Percentiles rank a stretch among this genome's conserved stretches.
phyloP scores from a whole-genome alignment of 2,888 invertebrate genomes.

The Pelosia muscerda region DNA sequence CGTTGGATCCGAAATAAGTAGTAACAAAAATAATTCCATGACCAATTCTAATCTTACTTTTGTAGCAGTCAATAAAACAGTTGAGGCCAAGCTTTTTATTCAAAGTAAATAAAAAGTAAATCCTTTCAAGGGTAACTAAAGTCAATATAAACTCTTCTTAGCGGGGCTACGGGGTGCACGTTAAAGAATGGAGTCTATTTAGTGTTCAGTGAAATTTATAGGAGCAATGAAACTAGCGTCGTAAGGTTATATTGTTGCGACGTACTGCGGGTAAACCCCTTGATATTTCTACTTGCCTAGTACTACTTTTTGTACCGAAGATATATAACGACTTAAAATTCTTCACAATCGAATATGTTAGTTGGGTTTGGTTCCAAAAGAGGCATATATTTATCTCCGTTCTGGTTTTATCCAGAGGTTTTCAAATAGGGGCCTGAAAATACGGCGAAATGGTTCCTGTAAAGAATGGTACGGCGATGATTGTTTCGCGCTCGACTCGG shows the following conservation, averaged over 20 bases:
- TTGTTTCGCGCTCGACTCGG: no score
- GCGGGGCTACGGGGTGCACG: constrained; percentile 19
- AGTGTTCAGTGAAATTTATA: constrained; percentile 52
- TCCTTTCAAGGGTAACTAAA: constrained; percentile 13
- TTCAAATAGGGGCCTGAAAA: no score
- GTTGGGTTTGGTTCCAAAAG: no score
- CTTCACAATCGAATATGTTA: no score
- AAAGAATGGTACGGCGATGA: no score
- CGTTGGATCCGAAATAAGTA: no score
- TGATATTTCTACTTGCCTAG: constrained; percentile 35
- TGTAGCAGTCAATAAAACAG: neutral
- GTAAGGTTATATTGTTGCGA: constrained; percentile 39
- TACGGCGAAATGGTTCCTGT: no score
- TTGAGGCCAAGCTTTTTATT: neutral
- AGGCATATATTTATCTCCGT: no score
- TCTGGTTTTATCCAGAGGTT: no score
- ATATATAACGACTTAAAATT: neutral
- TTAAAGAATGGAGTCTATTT: constrained; percentile 52
- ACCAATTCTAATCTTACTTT: no score
- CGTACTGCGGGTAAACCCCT: constrained; percentile 21
- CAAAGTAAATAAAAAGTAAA: constrained; percentile 10
- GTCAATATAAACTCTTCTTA: constrained; percentile 38
- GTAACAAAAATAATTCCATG: no score
- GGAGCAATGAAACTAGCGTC: constrained; percentile 48
- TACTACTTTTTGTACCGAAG: constrained; percentile 30